Evolutionary conservation across 2,113 vertebrate genomes (phyloP).

Genomic region (Myrmecobius fasciatus): DNA sequence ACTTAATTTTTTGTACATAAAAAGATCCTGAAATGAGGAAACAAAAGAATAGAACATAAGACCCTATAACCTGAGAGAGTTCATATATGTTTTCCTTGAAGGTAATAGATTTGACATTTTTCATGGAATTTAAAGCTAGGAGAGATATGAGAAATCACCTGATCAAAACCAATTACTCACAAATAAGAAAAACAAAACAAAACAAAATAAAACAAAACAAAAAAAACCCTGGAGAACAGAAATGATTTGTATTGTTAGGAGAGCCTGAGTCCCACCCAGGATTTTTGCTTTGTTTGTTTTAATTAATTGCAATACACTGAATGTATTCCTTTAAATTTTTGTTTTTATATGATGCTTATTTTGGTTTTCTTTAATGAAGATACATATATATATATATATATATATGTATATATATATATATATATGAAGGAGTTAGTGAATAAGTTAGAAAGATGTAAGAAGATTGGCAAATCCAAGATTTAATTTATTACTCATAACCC

Average conservation of each 20-base stretch:
- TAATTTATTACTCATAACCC: background rate
- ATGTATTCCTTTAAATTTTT: background rate
- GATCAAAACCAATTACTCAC: background rate
- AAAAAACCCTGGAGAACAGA: background rate
- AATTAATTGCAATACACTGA: background rate
- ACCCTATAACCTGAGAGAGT: background rate
- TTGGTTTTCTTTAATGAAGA: background rate
- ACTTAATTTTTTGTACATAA: background rate
- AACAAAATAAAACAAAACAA: background rate
- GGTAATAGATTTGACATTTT: background rate
- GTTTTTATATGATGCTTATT: background rate
- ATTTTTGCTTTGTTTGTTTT: too few relatives aligned
- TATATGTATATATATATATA: too few relatives aligned
- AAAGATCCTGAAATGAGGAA: background rate
- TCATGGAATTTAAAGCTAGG: background rate
- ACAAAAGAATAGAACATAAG: background rate
- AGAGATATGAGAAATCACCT: background rate
- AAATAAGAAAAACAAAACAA: background rate
- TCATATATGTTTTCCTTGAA: conserved; percentile 16
- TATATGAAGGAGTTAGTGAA: background rate
- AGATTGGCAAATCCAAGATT: background rate
- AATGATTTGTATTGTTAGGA: background rate
- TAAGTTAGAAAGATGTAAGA: background rate
- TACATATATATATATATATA: too few relatives aligned
- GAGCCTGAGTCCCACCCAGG: background rate